These are phyloP conservation scores for Phoxinus phoxinus DNA, from an alignment of 2,113 vertebrate species.

Conservation along the genomic window DNA sequence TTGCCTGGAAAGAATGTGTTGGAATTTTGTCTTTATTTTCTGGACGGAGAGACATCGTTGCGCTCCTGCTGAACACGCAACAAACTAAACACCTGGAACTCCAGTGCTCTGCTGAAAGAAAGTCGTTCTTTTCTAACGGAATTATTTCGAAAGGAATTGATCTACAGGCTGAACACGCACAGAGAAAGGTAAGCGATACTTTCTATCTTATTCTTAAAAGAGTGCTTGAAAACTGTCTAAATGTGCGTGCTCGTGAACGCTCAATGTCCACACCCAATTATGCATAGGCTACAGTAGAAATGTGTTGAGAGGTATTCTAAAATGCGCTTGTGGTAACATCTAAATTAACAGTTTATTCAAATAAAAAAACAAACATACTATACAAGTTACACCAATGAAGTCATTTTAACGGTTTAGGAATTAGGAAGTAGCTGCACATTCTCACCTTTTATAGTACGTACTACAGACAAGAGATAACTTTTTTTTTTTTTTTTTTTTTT, in stretches of 20 bases:
- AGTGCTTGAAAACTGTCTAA: not conserved
- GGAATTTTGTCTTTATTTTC: slow-evolving; percentile 8
- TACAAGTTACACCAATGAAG: not conserved
- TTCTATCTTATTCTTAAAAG: not conserved
- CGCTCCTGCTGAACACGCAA: not conserved
- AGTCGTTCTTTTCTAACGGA: not conserved
- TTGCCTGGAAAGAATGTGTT: slow-evolving; percentile 25
- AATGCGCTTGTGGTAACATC: not conserved
- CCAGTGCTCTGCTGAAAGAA: not conserved
- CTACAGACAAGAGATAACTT: not conserved
- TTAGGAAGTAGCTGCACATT: not conserved
- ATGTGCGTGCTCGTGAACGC: not conserved
- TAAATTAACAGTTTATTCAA: not conserved
- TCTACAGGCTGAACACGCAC: slow-evolving; percentile 48
- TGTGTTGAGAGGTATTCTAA: not conserved
- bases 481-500: not conserved
- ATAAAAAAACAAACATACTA: not conserved
- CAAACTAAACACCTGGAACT: not conserved
- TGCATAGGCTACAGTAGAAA: not conserved
- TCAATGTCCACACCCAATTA: not conserved
- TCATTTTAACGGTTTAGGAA: not conserved
- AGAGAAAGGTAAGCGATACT: slow-evolving; percentile 60
- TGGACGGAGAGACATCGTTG: not conserved
- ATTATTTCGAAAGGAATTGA: slow-evolving; percentile 2
- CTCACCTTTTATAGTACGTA: not conserved